Conservation (phyloP, 2,113 vertebrate species). For the Megaceryle torquata region DNA sequence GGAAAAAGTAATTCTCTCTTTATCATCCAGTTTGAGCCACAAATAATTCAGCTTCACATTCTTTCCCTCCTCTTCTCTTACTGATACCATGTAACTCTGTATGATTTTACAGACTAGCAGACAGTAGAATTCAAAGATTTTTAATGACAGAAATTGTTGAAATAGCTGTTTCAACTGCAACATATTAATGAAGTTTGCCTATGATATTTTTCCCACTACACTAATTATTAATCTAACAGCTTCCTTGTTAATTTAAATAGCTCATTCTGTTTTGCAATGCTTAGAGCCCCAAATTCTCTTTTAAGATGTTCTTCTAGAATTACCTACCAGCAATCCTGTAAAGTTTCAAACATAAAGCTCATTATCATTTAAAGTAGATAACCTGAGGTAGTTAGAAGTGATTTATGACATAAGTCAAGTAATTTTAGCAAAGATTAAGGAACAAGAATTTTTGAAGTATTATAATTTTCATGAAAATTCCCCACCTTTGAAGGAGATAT, state of each 20-base stretch:
- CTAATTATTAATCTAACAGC: constrained; percentile 8
- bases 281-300: background rate
- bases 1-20: background rate
- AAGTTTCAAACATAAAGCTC: constrained; percentile 32
- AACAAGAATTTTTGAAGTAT: constrained; percentile 16
- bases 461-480: constrained; percentile 42
- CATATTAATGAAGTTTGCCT: background rate
- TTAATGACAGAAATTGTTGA: background rate
- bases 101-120: background rate
- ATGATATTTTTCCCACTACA: background rate
- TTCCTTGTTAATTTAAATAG: constrained; percentile 1
- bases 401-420: constrained; percentile 18
- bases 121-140: background rate
- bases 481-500: background rate
- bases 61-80: background rate
- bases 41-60: background rate
- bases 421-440: constrained; percentile 50
- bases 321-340: background rate
- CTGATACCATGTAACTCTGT: background rate
- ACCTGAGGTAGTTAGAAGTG: constrained; percentile 3
- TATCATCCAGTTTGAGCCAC: background rate
- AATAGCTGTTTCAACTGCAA: background rate
- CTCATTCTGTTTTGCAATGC: background rate
- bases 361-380: constrained; percentile 36
- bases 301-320: background rate